Conservation (phyloP, 2,888 invertebrate species). For the Holacanthella duospinosa region DNA sequence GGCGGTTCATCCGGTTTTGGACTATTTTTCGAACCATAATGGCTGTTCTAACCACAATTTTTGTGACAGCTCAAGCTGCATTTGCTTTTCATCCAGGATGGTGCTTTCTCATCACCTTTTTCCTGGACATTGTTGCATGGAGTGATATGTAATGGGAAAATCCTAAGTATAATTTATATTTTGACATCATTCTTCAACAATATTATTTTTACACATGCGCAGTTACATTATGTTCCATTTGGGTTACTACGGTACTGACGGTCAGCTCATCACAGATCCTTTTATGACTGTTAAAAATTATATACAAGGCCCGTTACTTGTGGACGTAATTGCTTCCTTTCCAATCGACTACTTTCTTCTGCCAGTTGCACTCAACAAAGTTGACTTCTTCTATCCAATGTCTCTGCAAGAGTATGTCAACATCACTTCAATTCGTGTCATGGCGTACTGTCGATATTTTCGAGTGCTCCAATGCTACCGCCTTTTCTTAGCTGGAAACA, state of each 20-base stretch:
- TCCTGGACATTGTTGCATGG: conserved; percentile 30
- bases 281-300: conserved; percentile 22
- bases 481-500: conserved; percentile 17
- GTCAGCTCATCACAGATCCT: conserved; percentile 23
- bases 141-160: conserved; percentile 22
- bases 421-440: conserved; percentile 12
- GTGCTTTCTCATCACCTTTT: conserved; percentile 10
- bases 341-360: conserved; percentile 23
- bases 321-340: conserved; percentile 27
- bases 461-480: conserved; percentile 27
- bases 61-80: conserved; percentile 19
- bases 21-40: conserved; percentile 21
- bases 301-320: conserved; percentile 24
- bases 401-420: conserved; percentile 12
- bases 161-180: not conserved
- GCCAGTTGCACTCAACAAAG: not conserved
- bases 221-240: conserved; percentile 21
- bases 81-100: conserved; percentile 22
- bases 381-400: not conserved
- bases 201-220: not conserved
- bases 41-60: conserved; percentile 16
- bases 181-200: not conserved
- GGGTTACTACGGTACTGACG: conserved; percentile 19
- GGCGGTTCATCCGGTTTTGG: conserved; percentile 24
- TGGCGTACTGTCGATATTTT: conserved; percentile 22